Conservation (phyloP, 53 echinoderm and acorn worm species). For the Henricia sp. region DNA sequence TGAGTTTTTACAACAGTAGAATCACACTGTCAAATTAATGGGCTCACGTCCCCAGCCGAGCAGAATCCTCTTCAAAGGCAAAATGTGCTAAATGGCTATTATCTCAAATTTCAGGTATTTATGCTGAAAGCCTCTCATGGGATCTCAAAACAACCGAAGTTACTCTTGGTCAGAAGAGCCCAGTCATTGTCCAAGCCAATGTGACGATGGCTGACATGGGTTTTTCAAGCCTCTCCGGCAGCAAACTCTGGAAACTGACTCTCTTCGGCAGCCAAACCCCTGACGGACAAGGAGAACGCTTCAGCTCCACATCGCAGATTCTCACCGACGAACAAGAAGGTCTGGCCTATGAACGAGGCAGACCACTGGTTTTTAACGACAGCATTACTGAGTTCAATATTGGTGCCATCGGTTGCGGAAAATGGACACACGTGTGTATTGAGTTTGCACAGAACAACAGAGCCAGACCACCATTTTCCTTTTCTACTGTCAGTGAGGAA, state of each 20-base stretch:
- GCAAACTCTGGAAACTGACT: constrained; percentile 65
- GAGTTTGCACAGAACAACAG: constrained; percentile 54
- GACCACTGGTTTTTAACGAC: constrained; percentile 3
- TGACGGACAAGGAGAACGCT: constrained; percentile 52
- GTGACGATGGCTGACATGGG: constrained; percentile 67
- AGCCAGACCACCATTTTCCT: constrained; percentile 64
- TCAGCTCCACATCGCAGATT: constrained; percentile 34
- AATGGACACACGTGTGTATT: constrained; percentile 64
- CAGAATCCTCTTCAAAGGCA: no score
- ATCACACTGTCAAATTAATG: no score
- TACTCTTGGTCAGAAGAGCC: constrained; percentile 67
- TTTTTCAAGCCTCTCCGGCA: constrained; percentile 57
- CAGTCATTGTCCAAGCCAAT: constrained; percentile 65
- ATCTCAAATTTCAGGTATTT: constrained; percentile 67
- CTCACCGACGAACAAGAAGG: not conserved
- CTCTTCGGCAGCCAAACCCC: constrained; percentile 64
- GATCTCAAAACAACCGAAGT: constrained; percentile 66
- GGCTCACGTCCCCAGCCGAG: no score
- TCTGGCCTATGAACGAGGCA: constrained; percentile 3
- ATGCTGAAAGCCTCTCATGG: constrained; percentile 73
- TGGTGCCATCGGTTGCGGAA: constrained; percentile 45
- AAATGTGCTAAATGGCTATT: no score
- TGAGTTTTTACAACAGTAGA: no score
- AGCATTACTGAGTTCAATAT: constrained; percentile 30
- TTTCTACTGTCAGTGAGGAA: constrained; percentile 36